phyloP scores from a whole-genome alignment of 2,113 vertebrate genomes.

The Myiagra hebetior region DNA sequence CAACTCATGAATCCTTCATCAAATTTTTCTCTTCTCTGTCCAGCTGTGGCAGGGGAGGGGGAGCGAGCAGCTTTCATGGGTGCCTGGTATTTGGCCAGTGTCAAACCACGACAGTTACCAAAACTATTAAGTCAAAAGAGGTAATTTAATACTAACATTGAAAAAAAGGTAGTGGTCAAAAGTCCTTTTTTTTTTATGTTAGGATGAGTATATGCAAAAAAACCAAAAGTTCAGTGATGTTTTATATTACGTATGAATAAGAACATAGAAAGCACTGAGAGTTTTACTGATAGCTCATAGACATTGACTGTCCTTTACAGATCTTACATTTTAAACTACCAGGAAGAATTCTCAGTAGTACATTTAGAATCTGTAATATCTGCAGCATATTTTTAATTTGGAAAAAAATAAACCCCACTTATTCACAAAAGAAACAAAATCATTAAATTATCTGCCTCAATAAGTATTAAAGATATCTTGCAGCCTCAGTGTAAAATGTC shows the following conservation, averaged over 20 bases:
- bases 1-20: background rate
- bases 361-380: background rate
- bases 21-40: background rate
- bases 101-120: background rate
- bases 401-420: background rate
- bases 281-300: background rate
- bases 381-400: background rate
- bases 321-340: background rate
- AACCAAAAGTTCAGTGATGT: background rate
- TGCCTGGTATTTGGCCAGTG: background rate
- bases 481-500: background rate
- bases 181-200: background rate
- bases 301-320: background rate
- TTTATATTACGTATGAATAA: background rate
- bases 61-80: accelerated
- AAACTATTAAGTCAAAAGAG: background rate
- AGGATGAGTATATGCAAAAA: background rate
- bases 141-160: background rate
- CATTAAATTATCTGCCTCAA: background rate
- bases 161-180: background rate
- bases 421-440: background rate
- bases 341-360: background rate
- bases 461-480: background rate
- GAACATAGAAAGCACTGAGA: background rate
- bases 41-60: background rate